Evolutionary conservation across 2,888 invertebrate species (phyloP), one percentile per base, ranked within the genome.

Genomic region (Papilio demoleus): DNA sequence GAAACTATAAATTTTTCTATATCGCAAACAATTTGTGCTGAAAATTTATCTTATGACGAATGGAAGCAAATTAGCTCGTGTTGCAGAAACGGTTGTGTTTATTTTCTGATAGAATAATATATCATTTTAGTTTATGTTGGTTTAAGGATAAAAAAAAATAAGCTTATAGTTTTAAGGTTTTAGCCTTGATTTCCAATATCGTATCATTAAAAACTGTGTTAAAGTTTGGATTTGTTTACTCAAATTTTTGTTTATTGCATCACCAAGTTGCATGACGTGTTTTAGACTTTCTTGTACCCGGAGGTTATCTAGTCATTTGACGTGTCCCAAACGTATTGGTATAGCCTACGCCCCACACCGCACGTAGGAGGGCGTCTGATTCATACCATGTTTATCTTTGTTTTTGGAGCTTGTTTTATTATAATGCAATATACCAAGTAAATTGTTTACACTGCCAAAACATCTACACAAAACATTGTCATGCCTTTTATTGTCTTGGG

Each of bases 351-450:
- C 64, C 22, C 11, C 66, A 34, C 22, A 27, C 34, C 70, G 71
- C 75, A 74, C 74, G 75, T 74, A 73, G 70, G 70, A 58, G 64
- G 19, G 22, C 17, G 34, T 24, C 53, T 62, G 47, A 66, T 14
- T 66, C 60, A 63, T 45, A 47, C 61, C 12, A 67, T 68, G 53
- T 71, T 68, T 73, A 67, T 68, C 70, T 38, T 0, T 14, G 34
- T 14, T 36, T 22, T 56, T 69, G 27, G 62, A 58, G 59, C 34
- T 65, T 65, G 70, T 71, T 60, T 59, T 53, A 22, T 50, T 11
- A 60, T 65, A 56, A 42, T 34, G 60, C 38, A 50, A 60, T 22
- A 11, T 42, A 11, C 42, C 14, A 53, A 50, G 50, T 45, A 60
- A 61, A 22, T 4, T 47, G n/a, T 50, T 38, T 14, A n/a, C 31